Base-by-base conservation (phyloP, 2,113 vertebrate genomes). In the Pseudonaja textilis region DNA sequence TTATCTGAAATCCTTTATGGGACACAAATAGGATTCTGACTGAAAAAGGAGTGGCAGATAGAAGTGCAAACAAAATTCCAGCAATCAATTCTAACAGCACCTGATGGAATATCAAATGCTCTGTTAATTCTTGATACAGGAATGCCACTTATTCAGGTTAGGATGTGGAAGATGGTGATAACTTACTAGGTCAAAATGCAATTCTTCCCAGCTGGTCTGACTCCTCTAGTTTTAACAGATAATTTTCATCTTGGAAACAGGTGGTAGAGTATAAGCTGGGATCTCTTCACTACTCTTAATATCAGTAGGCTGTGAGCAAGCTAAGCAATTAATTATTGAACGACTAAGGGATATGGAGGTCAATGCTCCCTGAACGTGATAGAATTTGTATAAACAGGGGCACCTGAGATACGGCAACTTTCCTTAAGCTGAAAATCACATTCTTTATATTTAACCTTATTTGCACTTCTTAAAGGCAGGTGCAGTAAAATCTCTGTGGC, bases 401-500 rank as follows among this genome's bases (percentile, higher is more conserved):
- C 1, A 16, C 12, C 29, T 69, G 64, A 69, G 64, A 16, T 69
- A 69, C 11, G 16, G 59, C 57, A 61, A 61, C 25, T 26, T 61
- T 26, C 59, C 25, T 11, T 61, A 61, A 61, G 11, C 12, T 69
- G 64, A 69, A 16, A 69, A 69, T 69, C 61, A 0, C 11, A 64
- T 64, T 64, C 26, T 64, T 64, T 64, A 64, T 26, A 64, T n/a
- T 64, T 64, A n/a, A 69, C 12, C n/a, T 69, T 69, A n/a, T n/a
- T 69, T 69, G 29, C 14, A 69, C 29, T 69, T 16, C 29, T 69
- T 69, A 12, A 69, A n/a, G 29, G 1, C 11, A 64, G 11, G 92
- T 34, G 39, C 92, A 95, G 91, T 61, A 94, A 89, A 91, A n/a
- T 74, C n/a, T 34, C n/a, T 74, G n/a, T 74, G n/a, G 64, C 14